These are phyloP conservation scores for Ophion slaviceki DNA, from an alignment of 2,888 invertebrate genomes.

Conservation along the genomic window DNA sequence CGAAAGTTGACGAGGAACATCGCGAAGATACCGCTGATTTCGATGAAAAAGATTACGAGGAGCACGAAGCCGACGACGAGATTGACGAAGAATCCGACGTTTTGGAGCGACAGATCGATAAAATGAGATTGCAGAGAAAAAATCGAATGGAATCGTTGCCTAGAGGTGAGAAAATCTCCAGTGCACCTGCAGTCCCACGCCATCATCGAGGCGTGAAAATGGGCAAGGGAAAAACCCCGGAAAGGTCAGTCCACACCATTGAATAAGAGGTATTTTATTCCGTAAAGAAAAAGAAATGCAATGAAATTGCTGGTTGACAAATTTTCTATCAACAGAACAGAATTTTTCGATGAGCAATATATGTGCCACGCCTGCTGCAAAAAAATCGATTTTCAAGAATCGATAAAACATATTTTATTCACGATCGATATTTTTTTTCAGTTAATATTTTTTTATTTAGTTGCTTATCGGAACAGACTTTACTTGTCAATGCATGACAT, in stretches of 20 bases:
- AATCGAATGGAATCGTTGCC: constrained; percentile 22
- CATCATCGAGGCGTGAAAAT: constrained; percentile 37
- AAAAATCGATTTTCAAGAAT: no score
- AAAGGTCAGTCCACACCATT: constrained; percentile 29
- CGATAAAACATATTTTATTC: no score
- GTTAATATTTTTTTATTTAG: neutral
- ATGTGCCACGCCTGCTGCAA: no score
- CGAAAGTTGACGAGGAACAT: constrained; percentile 31
- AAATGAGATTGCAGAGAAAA: constrained; percentile 48
- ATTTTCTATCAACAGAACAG: no score
- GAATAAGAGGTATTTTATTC: neutral
- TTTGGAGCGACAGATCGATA: constrained; percentile 39
- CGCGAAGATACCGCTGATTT: constrained; percentile 56
- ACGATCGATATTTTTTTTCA: neutral
- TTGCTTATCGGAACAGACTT: neutral
- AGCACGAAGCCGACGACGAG: constrained; percentile 75
- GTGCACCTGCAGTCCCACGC: constrained; percentile 27
- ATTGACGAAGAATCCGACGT: constrained; percentile 75
- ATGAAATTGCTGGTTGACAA: neutral
- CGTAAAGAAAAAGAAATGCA: neutral
- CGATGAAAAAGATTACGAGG: constrained; percentile 72
- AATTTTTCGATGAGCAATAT: no score
- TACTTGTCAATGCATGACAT: neutral
- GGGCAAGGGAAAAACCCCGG: constrained; percentile 2
- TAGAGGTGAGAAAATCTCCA: constrained; percentile 39